phyloP scores from a whole-genome alignment of 1,140 invertebrate genomes.

The Hermatobates lingyangjiaoensis region DNA sequence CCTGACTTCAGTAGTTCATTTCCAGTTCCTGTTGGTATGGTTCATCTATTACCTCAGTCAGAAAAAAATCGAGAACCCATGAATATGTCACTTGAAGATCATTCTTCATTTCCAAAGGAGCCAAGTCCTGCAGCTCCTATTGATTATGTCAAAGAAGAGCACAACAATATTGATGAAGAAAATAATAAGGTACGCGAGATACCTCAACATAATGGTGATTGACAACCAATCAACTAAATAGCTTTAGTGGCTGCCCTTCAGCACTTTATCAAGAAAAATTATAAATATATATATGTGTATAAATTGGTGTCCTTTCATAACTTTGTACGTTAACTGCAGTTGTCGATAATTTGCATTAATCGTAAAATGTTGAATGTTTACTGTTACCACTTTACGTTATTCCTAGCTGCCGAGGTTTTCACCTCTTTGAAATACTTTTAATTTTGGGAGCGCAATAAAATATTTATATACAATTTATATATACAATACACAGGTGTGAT shows the following conservation, averaged over 20 bases:
- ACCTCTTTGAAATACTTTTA: constrained; percentile 5
- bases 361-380: background rate
- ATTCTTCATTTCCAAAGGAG: constrained; percentile 4
- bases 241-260: constrained; percentile 9
- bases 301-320: background rate
- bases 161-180: constrained; percentile 9
- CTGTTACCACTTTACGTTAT: background rate
- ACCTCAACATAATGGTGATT: constrained; percentile 6
- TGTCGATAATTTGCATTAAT: background rate
- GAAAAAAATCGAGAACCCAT: constrained; percentile 36
- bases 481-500: constrained; percentile 4
- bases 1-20: constrained; percentile 58
- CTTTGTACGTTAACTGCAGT: background rate
- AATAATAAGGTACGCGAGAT: constrained; percentile 8
- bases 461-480: background rate
- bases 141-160: constrained; percentile 16
- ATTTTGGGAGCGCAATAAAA: constrained; percentile 6
- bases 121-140: constrained; percentile 8
- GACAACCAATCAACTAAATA: constrained; percentile 12
- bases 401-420: background rate
- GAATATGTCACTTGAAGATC: constrained; percentile 3
- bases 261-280: constrained; percentile 1
- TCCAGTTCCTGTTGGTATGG: constrained; percentile 63
- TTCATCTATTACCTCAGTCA: constrained; percentile 54
- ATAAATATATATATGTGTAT: background rate